Percentiles rank a stretch among this genome's conserved stretches.
Evolutionary conservation across 2,797 vertebrate genomes (phyloP).

Genomic region (Brachymystax lenok): DNA sequence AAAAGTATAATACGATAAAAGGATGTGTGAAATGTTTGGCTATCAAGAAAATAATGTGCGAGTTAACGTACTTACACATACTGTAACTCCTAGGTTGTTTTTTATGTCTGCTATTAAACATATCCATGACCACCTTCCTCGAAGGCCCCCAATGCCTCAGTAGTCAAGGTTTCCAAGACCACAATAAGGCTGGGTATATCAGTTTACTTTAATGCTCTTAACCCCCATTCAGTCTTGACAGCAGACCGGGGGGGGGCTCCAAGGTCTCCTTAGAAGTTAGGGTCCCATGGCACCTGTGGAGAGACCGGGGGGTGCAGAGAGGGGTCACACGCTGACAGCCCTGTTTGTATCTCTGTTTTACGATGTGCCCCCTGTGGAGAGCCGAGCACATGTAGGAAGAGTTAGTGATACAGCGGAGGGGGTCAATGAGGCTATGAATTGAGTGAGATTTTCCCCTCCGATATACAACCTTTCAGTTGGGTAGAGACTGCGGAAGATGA

Average conservation of each 20-base stretch:
- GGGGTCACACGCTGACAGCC: not conserved
- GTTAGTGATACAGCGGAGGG: not conserved
- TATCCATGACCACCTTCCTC: too few relatives aligned
- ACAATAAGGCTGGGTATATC: not conserved
- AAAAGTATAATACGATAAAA: too few relatives aligned
- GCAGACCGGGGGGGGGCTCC: not conserved
- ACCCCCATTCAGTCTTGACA: not conserved
- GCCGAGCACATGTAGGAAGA: not conserved
- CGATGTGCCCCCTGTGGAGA: not conserved
- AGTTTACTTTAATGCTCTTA: not conserved
- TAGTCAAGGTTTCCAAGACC: not conserved
- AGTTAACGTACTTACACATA: not conserved
- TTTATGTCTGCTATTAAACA: not conserved
- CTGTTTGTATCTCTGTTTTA: conserved; percentile 6
- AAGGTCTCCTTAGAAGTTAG: not conserved
- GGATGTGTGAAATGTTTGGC: too few relatives aligned
- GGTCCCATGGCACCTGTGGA: not conserved
- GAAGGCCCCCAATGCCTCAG: not conserved
- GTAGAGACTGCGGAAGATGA: too few relatives aligned
- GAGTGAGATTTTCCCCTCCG: not conserved
- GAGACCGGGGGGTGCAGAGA: not conserved
- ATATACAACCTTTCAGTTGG: too few relatives aligned
- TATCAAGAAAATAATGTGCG: too few relatives aligned
- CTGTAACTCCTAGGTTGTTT: not conserved
- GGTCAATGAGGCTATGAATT: conserved; percentile 2